A percentile compares a stretch with the other conserved stretches of the same genome.
Conservation (phyloP, 2,797 vertebrate species). For the Alouatta caraya region DNA sequence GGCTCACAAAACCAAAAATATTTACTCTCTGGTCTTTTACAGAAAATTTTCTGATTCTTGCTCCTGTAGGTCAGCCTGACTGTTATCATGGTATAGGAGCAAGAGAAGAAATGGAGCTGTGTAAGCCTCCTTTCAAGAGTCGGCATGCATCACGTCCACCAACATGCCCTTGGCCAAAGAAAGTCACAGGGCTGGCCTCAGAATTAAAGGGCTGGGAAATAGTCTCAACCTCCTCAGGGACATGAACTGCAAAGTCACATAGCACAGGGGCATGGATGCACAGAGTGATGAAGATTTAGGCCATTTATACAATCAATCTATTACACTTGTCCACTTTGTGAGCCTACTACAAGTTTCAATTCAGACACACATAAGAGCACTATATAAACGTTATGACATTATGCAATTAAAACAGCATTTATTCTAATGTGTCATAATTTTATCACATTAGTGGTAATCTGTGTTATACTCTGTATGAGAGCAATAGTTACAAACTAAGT, state of each 20-base stretch:
- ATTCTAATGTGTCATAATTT: background rate
- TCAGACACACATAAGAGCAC: background rate
- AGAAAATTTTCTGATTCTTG: background rate
- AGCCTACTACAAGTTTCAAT: background rate
- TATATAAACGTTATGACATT: background rate
- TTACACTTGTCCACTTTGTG: background rate
- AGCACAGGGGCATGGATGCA: background rate
- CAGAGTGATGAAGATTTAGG: background rate
- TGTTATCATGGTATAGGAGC: background rate
- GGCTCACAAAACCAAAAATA: background rate
- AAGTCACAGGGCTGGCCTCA: background rate
- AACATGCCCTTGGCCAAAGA: background rate
- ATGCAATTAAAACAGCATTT: background rate
- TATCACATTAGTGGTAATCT: slow-evolving; percentile 5
- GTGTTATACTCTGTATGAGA: background rate
- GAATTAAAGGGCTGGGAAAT: background rate
- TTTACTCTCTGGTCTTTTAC: background rate
- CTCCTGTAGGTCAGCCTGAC: background rate
- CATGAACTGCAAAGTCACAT: background rate
- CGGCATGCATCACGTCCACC: background rate
- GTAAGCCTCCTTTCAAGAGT: background rate
- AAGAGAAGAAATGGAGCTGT: background rate
- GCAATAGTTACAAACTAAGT: slow-evolving; percentile 11
- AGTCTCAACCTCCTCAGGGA: background rate
- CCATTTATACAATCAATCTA: background rate